Conservation (phyloP, 2,113 vertebrate species). For the Sapayoa aenigma region DNA sequence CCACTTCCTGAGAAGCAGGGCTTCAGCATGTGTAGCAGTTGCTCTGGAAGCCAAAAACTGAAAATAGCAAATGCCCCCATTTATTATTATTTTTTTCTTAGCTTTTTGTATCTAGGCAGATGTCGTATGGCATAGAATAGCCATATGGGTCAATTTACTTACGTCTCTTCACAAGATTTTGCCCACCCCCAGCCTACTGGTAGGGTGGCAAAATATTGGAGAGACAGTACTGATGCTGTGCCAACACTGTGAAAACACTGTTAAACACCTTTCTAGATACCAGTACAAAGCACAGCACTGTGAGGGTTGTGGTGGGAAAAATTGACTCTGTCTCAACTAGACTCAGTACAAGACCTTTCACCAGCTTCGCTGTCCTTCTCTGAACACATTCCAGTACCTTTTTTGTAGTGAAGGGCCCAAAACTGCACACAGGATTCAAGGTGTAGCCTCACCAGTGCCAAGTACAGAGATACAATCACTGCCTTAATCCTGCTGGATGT, state of each 20-base stretch:
- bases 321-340: background rate
- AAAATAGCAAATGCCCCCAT: background rate
- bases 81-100: background rate
- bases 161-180: background rate
- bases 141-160: background rate
- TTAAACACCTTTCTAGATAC: too few relatives aligned
- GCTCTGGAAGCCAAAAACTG: background rate
- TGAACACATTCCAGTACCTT: background rate
- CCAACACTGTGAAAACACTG: too few relatives aligned
- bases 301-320: background rate
- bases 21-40: background rate
- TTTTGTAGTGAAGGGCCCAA: background rate
- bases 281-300: too few relatives aligned
- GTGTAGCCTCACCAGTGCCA: rapidly evolving
- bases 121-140: background rate
- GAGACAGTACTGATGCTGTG: too few relatives aligned
- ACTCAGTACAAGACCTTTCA: background rate
- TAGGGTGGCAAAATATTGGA: background rate
- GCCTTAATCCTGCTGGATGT: background rate
- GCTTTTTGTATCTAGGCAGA: background rate
- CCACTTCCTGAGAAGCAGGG: background rate
- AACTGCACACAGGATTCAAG: background rate
- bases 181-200: background rate
- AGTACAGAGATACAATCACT: background rate
- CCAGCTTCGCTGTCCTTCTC: background rate